phyloP scores from a whole-genome alignment of 2,797 vertebrate species.

The Neopelma chrysocephalum region DNA sequence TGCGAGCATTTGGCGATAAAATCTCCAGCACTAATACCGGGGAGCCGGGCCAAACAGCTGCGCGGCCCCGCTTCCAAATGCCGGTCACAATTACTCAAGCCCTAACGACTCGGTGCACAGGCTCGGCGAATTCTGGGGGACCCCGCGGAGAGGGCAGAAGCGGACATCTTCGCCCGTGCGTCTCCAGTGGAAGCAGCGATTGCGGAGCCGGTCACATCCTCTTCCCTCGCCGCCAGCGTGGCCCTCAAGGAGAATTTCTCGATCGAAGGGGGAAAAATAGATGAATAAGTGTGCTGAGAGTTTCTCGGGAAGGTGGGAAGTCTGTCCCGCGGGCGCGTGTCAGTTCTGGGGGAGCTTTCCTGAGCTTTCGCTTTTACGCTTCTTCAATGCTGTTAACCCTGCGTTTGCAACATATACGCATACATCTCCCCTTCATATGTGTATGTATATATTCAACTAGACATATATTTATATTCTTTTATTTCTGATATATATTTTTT shows the following conservation, averaged over 20 bases:
- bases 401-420: neutral
- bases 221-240: neutral
- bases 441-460: neutral
- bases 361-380: neutral
- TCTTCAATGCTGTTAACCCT: neutral
- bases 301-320: neutral
- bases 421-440: neutral
- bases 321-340: neutral
- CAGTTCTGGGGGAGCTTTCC: neutral
- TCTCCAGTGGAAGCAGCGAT: neutral
- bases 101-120: slow-evolving; percentile 28
- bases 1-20: slow-evolving; percentile 66
- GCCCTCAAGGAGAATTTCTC: neutral
- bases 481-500: neutral
- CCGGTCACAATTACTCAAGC: slow-evolving; percentile 45
- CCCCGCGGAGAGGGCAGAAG: neutral
- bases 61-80: slow-evolving; percentile 50
- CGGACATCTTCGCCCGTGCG: neutral
- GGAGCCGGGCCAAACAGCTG: slow-evolving; percentile 65
- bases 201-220: neutral
- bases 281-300: neutral
- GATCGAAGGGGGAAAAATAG: neutral
- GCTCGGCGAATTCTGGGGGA: neutral
- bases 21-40: slow-evolving; percentile 67
- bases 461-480: neutral